These are phyloP conservation scores for Thecophora atra DNA, from an alignment of 2,888 invertebrate species.

Conservation along the genomic window DNA sequence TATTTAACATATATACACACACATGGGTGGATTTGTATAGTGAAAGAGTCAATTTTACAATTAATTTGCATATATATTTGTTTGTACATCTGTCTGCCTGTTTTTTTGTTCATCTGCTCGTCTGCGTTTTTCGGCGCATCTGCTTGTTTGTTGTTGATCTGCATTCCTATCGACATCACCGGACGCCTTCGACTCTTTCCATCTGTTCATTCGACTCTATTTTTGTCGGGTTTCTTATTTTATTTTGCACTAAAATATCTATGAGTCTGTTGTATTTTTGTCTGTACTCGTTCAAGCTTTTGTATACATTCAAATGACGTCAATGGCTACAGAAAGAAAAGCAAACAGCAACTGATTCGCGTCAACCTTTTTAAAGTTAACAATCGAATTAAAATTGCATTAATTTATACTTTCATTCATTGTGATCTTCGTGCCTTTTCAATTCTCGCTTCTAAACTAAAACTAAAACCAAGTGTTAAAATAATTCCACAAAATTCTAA, in stretches of 20 bases:
- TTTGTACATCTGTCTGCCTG: neutral
- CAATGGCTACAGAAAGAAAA: conserved; percentile 18
- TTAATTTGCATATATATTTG: neutral
- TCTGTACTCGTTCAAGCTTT: neutral
- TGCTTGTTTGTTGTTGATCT: neutral
- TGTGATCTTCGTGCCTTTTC: neutral
- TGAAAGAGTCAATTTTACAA: no score
- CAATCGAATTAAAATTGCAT: conserved; percentile 13
- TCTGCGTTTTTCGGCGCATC: neutral
- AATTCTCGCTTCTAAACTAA: neutral
- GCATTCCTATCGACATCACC: neutral
- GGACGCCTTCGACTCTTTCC: neutral
- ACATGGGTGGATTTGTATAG: no score
- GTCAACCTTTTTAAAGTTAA: neutral
- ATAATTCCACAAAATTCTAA: neutral
- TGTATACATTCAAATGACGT: conserved; percentile 18
- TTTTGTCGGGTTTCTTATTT: neutral
- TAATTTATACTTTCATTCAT: conserved; percentile 11
- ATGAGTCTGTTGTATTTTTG: neutral
- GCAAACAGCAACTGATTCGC: no score
- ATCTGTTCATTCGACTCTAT: neutral
- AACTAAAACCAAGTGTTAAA: conserved; percentile 1
- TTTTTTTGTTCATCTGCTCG: neutral
- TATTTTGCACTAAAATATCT: neutral
- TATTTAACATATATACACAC: no score